Percentiles rank a stretch among this genome's conserved stretches.
Evolutionary conservation across 2,888 invertebrate species (phyloP).

Genomic region (Nymphalis polychloros): DNA sequence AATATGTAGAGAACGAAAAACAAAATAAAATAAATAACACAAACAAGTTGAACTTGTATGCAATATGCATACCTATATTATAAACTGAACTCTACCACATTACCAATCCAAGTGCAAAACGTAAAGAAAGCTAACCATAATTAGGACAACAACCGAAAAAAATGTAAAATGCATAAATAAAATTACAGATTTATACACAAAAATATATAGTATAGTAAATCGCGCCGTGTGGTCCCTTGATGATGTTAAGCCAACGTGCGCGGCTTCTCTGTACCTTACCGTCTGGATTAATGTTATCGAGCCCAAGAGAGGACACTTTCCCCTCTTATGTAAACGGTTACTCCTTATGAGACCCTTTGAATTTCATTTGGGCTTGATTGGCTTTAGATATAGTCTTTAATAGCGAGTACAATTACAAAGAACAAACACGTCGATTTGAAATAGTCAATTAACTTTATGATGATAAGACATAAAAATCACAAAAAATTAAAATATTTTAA

Average conservation of each 20-base stretch:
- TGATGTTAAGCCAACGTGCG: constrained; percentile 61
- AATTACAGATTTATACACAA: background rate
- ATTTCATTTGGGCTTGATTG: background rate
- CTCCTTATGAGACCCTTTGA: constrained; percentile 7
- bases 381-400: background rate
- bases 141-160: no score
- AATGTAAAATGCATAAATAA: no score
- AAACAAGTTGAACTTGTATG: no score
- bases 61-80: no score
- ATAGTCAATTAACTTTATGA: no score
- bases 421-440: no score
- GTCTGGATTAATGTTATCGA: constrained; percentile 73
- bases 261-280: constrained; percentile 62
- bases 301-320: constrained; percentile 57
- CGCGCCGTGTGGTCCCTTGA: constrained; percentile 65
- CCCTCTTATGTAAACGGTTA: constrained; percentile 29
- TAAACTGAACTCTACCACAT: no score
- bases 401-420: background rate
- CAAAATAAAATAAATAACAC: no score
- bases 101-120: no score
- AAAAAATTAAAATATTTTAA: background rate
- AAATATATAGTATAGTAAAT: constrained; percentile 6
- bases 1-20: no score
- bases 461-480: no score
- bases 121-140: no score